phyloP scores from a whole-genome alignment of 2,888 invertebrate species.

The Netelia fuscicornis region DNA sequence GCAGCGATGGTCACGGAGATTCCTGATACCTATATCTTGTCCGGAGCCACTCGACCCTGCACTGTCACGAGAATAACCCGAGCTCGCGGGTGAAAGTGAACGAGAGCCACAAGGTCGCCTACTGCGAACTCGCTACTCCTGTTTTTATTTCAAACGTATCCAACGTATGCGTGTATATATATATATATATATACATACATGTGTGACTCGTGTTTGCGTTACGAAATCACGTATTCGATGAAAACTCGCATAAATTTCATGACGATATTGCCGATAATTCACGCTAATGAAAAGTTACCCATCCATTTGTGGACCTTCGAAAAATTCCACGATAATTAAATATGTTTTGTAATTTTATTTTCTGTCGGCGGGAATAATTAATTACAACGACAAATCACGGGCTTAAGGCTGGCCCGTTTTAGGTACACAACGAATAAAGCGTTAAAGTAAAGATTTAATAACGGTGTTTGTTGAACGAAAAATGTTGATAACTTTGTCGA shows the following conservation, averaged over 20 bases:
- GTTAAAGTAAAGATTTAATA: neutral
- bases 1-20: conserved; percentile 48
- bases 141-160: conserved; percentile 27
- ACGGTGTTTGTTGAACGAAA: neutral
- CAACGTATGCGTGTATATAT: neutral
- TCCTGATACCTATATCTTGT: conserved; percentile 59
- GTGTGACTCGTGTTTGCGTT: conserved; percentile 58
- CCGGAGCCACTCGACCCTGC: conserved; percentile 61
- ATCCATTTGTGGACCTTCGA: neutral
- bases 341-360: conserved; percentile 1
- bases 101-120: conserved; percentile 80
- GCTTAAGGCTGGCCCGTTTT: neutral
- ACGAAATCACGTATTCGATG: conserved; percentile 78
- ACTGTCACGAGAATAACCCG: conserved; percentile 51
- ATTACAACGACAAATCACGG: neutral
- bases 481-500: neutral
- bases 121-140: conserved; percentile 67
- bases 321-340: neutral
- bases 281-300: neutral
- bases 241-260: conserved; percentile 33
- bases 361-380: neutral
- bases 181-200: conserved; percentile 2
- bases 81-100: conserved; percentile 80
- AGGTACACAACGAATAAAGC: neutral
- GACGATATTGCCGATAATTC: conserved; percentile 12